Evolutionary conservation across 92 coral and sea anemone genomes (phyloP), one percentile per base, ranked within the genome.

Genomic region (Phenganax marumi): DNA sequence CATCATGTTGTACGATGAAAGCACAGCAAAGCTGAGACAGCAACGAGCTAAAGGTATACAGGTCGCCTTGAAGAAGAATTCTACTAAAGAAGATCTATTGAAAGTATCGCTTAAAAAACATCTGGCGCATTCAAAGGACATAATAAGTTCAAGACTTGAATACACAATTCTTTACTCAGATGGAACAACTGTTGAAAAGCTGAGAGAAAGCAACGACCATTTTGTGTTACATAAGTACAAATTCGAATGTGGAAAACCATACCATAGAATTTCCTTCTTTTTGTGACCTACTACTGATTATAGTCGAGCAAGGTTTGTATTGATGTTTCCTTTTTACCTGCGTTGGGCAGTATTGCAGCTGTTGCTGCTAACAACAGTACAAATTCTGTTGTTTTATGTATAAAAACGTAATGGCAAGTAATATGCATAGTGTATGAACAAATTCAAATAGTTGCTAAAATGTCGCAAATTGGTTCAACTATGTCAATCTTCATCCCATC

Each of bases 221-320:
- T 69, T 69, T 69, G 19, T 69, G 47, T 51, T 69, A 13, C 50
- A 69, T 18, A 69, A 69, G 75, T 69, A 69, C 33, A 69, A 69
- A 56, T 1, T 9, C 26, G 75, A 69, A 12, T 69, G 17, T 69
- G 75, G 75, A 18, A 25, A 69, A 24, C 50, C 50, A 8, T 69
- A 69, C 52, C 26, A 51, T 2, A 11, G 75, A 21, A 69, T 69
- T 24, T 25, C 75, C 12, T 69, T 69, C 50, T 69, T 25, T 18
- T 33, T 69, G 12, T 24, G 11, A 0, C 33, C 33, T 48, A 3
- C 10, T 9, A 19, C 75, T 13, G 75, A 69, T 19, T 69, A 33
- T 33, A 33, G 5, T 33, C 43, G 43, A 33, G 43, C 43, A 33
- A 33, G 43, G 43, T 33, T 33, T 33, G 43, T 33, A 33, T 33